phyloP scores from a whole-genome alignment of 1,140 invertebrate species.

The Trigoniulus corallinus region DNA sequence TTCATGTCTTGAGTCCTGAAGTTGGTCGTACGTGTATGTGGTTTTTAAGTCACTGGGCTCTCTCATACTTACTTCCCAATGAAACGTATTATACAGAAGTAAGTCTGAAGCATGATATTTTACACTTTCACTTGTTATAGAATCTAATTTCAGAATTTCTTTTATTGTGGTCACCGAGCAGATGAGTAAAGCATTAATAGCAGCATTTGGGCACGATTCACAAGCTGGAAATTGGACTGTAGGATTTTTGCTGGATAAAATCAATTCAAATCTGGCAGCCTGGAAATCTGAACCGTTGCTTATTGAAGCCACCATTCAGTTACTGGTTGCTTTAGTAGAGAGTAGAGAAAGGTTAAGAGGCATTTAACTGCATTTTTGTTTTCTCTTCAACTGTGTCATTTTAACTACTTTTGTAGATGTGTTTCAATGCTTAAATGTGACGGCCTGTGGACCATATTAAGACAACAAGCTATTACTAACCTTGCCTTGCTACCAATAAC shows the following conservation, averaged over 20 bases:
- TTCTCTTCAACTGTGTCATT: too few species aligned
- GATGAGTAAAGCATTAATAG: slow-evolving; percentile 33
- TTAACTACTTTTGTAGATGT: slow-evolving; percentile 16
- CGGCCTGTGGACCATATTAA: slow-evolving; percentile 24
- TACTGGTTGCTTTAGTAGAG: slow-evolving; percentile 38
- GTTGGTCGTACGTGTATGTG: slow-evolving; percentile 58
- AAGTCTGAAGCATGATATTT: slow-evolving; percentile 12
- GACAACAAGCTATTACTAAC: slow-evolving; percentile 21
- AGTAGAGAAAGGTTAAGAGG: slow-evolving; percentile 35
- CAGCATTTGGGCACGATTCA: slow-evolving; percentile 42
- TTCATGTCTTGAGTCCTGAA: slow-evolving; percentile 55
- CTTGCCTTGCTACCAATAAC: slow-evolving; percentile 22
- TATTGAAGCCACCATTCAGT: slow-evolving; percentile 37
- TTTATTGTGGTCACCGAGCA: too few species aligned
- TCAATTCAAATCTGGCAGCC: slow-evolving; percentile 37
- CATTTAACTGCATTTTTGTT: too few species aligned
- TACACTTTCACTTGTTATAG: slow-evolving; percentile 10
- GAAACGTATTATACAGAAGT: slow-evolving; percentile 49
- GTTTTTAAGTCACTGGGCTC: slow-evolving; percentile 59
- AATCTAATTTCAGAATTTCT: too few species aligned
- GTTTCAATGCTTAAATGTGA: slow-evolving; percentile 22
- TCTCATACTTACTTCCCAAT: slow-evolving; percentile 51
- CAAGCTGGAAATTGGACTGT: slow-evolving; percentile 38
- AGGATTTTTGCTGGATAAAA: slow-evolving; percentile 42
- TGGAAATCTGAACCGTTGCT: slow-evolving; percentile 39